Percentiles rank a stretch among this genome's conserved stretches.
Conservation (phyloP, 1,140 invertebrate genomes). For the Meteorus sp. region DNA sequence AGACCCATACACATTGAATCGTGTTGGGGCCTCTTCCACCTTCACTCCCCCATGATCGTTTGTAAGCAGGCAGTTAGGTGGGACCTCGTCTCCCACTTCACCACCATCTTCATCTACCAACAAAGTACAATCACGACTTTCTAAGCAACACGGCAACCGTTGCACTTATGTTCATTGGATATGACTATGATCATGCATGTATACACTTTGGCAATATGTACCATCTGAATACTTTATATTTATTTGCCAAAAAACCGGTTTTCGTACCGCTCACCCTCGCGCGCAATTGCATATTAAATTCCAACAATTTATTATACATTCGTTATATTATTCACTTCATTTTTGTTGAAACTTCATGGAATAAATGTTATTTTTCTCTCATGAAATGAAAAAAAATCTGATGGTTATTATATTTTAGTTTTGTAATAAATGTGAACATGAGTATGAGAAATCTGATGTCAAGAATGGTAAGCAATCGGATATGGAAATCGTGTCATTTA, state of each 20-base stretch:
- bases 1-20: neutral
- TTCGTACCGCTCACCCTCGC: neutral
- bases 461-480: no score
- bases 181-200: no score
- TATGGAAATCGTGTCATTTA: no score
- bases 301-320: neutral
- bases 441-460: no score
- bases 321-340: neutral
- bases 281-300: neutral
- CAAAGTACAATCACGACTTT: conserved; percentile 9
- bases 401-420: no score
- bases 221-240: neutral
- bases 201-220: neutral
- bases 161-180: no score
- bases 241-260: conserved; percentile 9
- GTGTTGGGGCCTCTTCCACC: neutral
- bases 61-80: neutral
- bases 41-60: neutral
- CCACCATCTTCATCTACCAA: neutral
- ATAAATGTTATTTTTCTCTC: no score
- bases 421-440: no score
- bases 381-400: no score
- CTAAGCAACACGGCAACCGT: neutral
- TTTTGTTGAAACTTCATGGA: no score
- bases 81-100: conserved; percentile 3